Evolutionary conservation across 2,888 invertebrate species (phyloP), one percentile per base, ranked within the genome.

Genomic region (Noctua fimbriata): DNA sequence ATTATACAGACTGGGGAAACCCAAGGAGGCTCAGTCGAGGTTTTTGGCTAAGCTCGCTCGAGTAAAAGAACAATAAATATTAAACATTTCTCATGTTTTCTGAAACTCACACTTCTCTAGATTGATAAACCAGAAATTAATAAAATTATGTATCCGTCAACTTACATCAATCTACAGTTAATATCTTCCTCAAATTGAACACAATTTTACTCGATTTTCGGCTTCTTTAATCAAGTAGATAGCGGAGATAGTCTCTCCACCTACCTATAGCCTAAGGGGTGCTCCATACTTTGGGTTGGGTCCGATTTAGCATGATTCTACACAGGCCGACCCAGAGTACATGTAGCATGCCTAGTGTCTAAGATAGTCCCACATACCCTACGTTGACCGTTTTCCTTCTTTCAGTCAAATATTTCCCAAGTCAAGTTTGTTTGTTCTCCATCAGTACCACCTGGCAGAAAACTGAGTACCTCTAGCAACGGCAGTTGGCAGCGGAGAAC

Each of bases 401-500:
- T 52, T 74, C 28, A 74, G 24, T 41, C 16, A 73, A 73, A 52
- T 47, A 73, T 36, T 66, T 65, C n/a, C n/a, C n/a, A 21, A 70
- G 44, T 69, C 58, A 82, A 66, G 21, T 44, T 41, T 58, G 47
- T 94, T 74, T 94, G 93, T 85, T 65, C 67, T 90, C 91, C 69
- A 95, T 93, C 88, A 95, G 95, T 94, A 78, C 94, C 95, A 67
- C 91, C 96, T 1, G 96, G 96, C 55, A 95, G 97, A 76, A 96
- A 96, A 88, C 90, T 97, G 18, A 97, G 96, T 81, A 92, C 93
- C 3, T 95, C 95, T 9, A 97, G 97, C 91, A 97, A 97, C 88
- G 97, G 97, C 75, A 97, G 97, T 87, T 95, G 97, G 93, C 97
- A 97, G 85, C 94, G 97, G 4, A 94, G 97, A 90, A 97, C 97